Evolutionary conservation across 1,140 invertebrate genomes (phyloP).

Genomic region (Ips typographus): DNA sequence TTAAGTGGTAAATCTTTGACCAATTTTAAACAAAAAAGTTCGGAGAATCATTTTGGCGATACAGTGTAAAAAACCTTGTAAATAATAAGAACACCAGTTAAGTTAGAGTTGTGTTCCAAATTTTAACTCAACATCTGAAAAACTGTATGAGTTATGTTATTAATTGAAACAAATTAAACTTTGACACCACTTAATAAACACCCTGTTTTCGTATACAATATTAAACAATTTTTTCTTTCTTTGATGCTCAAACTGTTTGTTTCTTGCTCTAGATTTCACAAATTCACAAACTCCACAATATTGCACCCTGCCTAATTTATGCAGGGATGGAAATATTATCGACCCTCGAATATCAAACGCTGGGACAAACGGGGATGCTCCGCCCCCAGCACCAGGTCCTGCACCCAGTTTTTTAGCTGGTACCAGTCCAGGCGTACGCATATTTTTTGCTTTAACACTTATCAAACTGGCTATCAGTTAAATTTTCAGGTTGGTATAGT

Average conservation of each 20-base stretch:
- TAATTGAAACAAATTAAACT: too few relatives aligned
- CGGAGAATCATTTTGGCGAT: too few relatives aligned
- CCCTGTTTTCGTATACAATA: neutral
- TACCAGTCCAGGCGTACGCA: neutral
- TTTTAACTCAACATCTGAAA: too few relatives aligned
- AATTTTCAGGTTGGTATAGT: neutral
- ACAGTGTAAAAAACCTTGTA: too few relatives aligned
- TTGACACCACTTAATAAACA: neutral
- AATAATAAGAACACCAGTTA: too few relatives aligned
- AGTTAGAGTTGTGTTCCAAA: too few relatives aligned
- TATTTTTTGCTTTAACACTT: neutral
- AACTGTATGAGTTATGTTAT: too few relatives aligned
- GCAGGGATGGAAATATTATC: constrained; percentile 20
- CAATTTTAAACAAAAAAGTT: too few relatives aligned
- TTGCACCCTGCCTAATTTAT: constrained; percentile 18
- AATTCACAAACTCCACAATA: neutral
- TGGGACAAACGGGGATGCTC: neutral
- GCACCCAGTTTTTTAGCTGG: neutral
- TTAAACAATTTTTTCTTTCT: neutral
- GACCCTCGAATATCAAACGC: constrained; percentile 29
- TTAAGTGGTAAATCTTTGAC: too few relatives aligned
- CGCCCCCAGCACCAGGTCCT: neutral
- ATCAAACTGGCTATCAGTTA: neutral
- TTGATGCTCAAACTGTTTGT: neutral
- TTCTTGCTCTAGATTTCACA: neutral